Evolutionary conservation across 2,797 vertebrate species (phyloP).

Genomic region (Poecilia wingei): DNA sequence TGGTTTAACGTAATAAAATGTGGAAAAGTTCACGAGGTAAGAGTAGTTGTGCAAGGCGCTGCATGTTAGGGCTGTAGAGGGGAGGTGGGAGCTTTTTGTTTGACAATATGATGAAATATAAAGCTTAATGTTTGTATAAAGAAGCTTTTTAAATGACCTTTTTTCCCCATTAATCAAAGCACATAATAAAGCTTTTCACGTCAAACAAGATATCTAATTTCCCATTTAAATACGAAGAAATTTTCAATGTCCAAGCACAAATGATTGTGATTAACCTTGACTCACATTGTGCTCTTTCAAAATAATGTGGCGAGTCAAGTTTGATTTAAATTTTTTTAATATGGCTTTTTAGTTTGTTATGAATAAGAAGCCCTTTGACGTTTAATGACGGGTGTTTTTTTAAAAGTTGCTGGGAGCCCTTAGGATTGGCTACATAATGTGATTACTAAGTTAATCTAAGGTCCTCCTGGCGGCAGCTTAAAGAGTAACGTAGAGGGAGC

Average conservation of each 20-base stretch:
- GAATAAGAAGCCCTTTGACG: slow-evolving; percentile 52
- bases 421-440: slow-evolving; percentile 43
- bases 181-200: slow-evolving; percentile 37
- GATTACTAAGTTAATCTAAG: slow-evolving; percentile 38
- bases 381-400: slow-evolving; percentile 15
- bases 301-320: slow-evolving; percentile 16
- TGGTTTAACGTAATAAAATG: not conserved
- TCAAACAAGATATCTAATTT: slow-evolving; percentile 35
- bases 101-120: slow-evolving; percentile 43
- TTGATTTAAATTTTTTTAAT: slow-evolving; percentile 13
- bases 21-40: not conserved
- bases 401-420: slow-evolving; percentile 26
- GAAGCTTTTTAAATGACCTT: slow-evolving; percentile 33
- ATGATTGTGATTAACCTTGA: slow-evolving; percentile 32
- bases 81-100: slow-evolving; percentile 45
- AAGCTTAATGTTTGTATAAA: slow-evolving; percentile 51
- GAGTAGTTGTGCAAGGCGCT: not conserved
- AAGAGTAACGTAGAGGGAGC: slow-evolving; percentile 28
- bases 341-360: slow-evolving; percentile 65
- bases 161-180: slow-evolving; percentile 37
- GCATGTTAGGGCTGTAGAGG: slow-evolving; percentile 5
- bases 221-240: slow-evolving; percentile 46
- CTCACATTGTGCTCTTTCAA: slow-evolving; percentile 30
- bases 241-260: slow-evolving; percentile 9
- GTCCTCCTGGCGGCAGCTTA: slow-evolving; percentile 41